Percentiles rank a stretch among this genome's conserved stretches.
Conservation (phyloP, 35 echinoderm and acorn worm species). For the Patiria miniata region DNA sequence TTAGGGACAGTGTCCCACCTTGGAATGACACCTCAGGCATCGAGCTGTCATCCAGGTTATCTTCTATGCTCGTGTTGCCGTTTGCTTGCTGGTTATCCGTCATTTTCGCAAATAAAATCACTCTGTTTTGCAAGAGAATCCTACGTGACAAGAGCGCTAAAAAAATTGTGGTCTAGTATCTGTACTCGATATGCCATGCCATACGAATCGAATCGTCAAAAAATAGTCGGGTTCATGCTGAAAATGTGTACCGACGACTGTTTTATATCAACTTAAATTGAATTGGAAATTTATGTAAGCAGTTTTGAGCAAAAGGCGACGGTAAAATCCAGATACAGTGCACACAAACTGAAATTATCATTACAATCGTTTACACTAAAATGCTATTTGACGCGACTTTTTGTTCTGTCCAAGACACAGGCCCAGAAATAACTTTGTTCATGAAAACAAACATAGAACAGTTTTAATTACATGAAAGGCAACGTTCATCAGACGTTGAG, state of each 20-base stretch:
- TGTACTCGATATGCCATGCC: neutral
- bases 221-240: neutral
- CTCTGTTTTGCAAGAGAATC: neutral
- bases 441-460: too few relatives aligned
- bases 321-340: too few relatives aligned
- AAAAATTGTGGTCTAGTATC: neutral
- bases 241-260: neutral
- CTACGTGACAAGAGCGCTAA: neutral
- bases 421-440: too few relatives aligned
- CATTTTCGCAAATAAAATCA: neutral
- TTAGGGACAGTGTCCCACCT: constrained; percentile 45
- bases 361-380: too few relatives aligned
- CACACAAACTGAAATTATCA: too few relatives aligned
- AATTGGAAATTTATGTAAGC: too few relatives aligned
- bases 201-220: neutral
- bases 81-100: constrained; percentile 25
- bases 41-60: constrained; percentile 49
- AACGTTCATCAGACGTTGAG: too few relatives aligned
- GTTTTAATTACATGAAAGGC: too few relatives aligned
- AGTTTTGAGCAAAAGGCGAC: too few relatives aligned
- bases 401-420: too few relatives aligned
- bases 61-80: constrained; percentile 45
- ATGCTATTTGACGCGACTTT: too few relatives aligned
- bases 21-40: constrained; percentile 50
- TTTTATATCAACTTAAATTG: neutral